A percentile compares a stretch with the other conserved stretches of the same genome.
Conservation (phyloP, 2,797 vertebrate species). For the Ambastaia sidthimunki region DNA sequence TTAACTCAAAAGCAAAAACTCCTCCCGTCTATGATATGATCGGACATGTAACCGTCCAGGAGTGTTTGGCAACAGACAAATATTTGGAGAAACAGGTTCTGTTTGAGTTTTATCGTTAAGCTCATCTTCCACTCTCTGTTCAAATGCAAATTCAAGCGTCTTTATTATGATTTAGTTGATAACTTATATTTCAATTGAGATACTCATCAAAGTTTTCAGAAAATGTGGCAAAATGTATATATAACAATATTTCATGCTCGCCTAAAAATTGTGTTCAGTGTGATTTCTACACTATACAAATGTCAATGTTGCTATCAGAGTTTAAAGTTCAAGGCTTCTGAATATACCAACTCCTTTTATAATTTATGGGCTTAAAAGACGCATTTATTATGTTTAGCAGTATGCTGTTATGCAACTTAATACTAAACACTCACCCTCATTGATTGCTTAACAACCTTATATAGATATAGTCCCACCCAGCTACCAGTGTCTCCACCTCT, state of each 20-base stretch:
- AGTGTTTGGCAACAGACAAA: background rate
- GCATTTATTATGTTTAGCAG: no score
- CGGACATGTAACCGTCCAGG: background rate
- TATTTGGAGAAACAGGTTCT: background rate
- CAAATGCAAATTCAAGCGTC: no score
- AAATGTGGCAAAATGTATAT: no score
- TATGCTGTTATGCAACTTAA: no score
- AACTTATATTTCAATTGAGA: no score
- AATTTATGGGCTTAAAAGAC: background rate
- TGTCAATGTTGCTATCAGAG: no score
- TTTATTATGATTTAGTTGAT: background rate
- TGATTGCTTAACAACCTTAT: background rate
- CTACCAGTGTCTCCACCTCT: conserved; percentile 1
- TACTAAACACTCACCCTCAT: no score
- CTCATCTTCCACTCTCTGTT: background rate
- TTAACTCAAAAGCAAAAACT: no score
- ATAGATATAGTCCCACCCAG: conserved; percentile 20
- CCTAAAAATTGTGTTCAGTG: background rate
- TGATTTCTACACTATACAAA: background rate
- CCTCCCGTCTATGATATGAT: background rate
- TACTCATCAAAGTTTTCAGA: no score
- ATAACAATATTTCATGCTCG: background rate
- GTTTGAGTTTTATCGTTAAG: no score
- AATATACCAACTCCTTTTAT: no score
- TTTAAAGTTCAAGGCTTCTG: no score